Conservation (phyloP, 2,888 invertebrate species). For the Eupithecia exiguata region DNA sequence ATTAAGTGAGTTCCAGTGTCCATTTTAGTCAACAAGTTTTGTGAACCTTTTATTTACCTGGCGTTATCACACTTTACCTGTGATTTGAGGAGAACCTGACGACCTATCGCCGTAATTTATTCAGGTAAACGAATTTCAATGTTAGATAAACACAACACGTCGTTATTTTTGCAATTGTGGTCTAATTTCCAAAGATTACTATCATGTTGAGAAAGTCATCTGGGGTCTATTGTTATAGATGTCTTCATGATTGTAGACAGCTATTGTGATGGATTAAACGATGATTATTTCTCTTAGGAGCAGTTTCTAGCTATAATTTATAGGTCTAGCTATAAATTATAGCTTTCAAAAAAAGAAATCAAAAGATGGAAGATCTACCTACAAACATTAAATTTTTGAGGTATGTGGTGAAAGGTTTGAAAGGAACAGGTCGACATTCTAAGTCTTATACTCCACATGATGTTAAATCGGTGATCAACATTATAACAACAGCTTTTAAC, state of each 20-base stretch:
- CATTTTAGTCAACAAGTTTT: constrained; percentile 58
- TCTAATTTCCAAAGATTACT: constrained; percentile 48
- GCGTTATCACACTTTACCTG: constrained; percentile 44
- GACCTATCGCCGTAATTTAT: constrained; percentile 54
- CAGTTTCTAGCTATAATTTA: background rate
- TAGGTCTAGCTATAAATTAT: background rate
- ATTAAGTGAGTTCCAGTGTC: constrained; percentile 58
- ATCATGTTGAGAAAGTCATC: constrained; percentile 40
- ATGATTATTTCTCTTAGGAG: background rate
- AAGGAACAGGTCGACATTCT: background rate
- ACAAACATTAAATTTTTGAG: background rate
- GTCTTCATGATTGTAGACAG: background rate
- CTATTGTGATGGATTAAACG: background rate
- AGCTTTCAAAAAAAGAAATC: background rate
- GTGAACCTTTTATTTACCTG: constrained; percentile 61
- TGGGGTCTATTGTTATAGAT: background rate
- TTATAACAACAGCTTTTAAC: background rate
- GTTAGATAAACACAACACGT: constrained; percentile 45
- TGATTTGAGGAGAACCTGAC: constrained; percentile 59
- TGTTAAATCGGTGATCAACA: background rate
- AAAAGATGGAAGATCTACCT: background rate
- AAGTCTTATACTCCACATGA: background rate
- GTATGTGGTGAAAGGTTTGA: background rate
- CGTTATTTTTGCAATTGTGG: constrained; percentile 37
- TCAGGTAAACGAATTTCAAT: constrained; percentile 60